phyloP scores from a whole-genome alignment of 2,113 vertebrate species.

The Panthera leo region DNA sequence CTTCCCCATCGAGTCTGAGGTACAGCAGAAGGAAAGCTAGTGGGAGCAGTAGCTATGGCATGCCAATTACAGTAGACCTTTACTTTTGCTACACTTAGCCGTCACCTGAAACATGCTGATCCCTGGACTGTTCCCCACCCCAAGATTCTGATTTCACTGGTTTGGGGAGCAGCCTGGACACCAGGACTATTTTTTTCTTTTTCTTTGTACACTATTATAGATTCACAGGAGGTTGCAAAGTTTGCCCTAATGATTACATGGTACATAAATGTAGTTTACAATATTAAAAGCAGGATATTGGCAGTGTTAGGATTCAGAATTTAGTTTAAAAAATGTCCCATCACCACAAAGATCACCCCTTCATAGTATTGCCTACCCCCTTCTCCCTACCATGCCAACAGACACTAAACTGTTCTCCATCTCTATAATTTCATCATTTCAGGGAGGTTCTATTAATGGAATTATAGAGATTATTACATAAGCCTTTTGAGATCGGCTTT shows the following conservation, averaged over 20 bases:
- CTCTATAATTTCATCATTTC: not conserved
- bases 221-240: not conserved
- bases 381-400: not conserved
- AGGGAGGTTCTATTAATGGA: not conserved
- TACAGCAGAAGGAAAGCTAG: not conserved
- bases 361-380: not conserved
- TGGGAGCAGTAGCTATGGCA: not conserved
- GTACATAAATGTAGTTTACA: not conserved
- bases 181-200: not conserved
- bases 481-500: not conserved
- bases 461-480: not conserved
- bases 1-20: not conserved
- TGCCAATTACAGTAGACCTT: not conserved
- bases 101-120: not conserved
- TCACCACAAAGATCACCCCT: not conserved
- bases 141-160: not conserved
- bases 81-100: not conserved
- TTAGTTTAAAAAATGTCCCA: not conserved
- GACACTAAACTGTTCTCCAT: not conserved
- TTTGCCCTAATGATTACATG: not conserved
- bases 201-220: not conserved
- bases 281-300: not conserved
- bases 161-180: not conserved
- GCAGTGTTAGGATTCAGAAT: not conserved
- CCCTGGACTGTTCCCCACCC: not conserved